Evolutionary conservation across 2,797 vertebrate genomes (phyloP).

Genomic region (Xyrichtys novacula): DNA sequence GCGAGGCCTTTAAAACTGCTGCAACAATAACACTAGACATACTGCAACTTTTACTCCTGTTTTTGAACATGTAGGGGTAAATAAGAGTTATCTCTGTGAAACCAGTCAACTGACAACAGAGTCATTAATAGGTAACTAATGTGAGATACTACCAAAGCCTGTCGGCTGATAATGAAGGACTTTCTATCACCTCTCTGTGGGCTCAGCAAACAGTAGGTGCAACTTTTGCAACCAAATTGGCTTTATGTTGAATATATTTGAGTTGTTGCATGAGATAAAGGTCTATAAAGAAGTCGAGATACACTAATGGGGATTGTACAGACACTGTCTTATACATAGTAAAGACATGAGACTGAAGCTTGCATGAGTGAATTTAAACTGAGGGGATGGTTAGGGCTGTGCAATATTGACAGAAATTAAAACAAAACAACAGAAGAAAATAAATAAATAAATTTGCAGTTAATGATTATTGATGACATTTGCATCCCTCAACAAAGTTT

Average conservation of each 20-base stretch:
- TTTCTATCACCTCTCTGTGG: conserved; percentile 10
- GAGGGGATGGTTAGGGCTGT: neutral
- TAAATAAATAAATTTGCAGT: too few relatives aligned
- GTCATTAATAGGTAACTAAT: conserved; percentile 20
- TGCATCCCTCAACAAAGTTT: too few relatives aligned
- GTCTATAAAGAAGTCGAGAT: neutral
- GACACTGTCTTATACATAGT: neutral
- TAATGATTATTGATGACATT: too few relatives aligned
- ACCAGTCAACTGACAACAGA: neutral
- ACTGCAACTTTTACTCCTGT: neutral
- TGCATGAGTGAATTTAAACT: neutral
- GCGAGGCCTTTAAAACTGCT: conserved; percentile 60
- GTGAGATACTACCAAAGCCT: neutral
- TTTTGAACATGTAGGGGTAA: neutral
- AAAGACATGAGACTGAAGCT: neutral
- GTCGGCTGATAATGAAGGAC: conserved; percentile 6
- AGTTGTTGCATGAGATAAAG: neutral
- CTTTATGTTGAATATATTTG: neutral
- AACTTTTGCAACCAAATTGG: conserved; percentile 5
- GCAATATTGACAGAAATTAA: too few relatives aligned
- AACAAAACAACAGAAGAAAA: too few relatives aligned
- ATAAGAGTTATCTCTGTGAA: neutral
- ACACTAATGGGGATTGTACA: neutral
- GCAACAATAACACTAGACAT: conserved; percentile 18
- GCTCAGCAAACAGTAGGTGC: conserved; percentile 24